Percentiles rank a stretch among this genome's conserved stretches.
phyloP scores from a whole-genome alignment of 2,888 invertebrate genomes.

The Hirtodrosophila alboralis region DNA sequence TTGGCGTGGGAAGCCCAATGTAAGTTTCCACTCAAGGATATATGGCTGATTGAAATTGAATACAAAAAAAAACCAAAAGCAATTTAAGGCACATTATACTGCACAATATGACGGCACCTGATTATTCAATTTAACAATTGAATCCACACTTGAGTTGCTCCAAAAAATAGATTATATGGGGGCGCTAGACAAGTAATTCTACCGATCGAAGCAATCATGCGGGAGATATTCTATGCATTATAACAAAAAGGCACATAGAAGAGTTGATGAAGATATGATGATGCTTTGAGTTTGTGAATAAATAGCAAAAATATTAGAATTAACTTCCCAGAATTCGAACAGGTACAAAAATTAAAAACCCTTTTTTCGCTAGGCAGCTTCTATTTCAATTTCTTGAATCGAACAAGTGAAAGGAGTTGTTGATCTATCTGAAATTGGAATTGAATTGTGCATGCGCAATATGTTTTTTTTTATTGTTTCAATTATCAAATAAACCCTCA shows the following conservation, averaged over 20 bases:
- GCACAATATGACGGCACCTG: slow-evolving; percentile 64
- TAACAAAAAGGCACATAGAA: slow-evolving; percentile 26
- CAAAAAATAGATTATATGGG: slow-evolving; percentile 28
- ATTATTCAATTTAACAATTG: slow-evolving; percentile 63
- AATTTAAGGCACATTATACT: slow-evolving; percentile 55
- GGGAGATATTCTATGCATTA: slow-evolving; percentile 51
- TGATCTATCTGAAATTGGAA: slow-evolving; percentile 47
- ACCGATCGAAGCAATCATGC: slow-evolving; percentile 49
- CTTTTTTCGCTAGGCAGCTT: slow-evolving; percentile 24
- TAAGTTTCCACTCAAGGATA: slow-evolving; percentile 62
- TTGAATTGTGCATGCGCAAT: slow-evolving; percentile 58
- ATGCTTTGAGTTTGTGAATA: slow-evolving; percentile 44
- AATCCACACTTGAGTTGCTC: slow-evolving; percentile 35
- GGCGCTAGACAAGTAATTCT: slow-evolving; percentile 52
- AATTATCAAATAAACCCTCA: slow-evolving; percentile 63
- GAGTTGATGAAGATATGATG: background rate
- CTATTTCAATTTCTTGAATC: slow-evolving; percentile 44
- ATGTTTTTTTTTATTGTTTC: slow-evolving; percentile 68
- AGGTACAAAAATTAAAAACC: slow-evolving; percentile 34
- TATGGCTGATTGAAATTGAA: slow-evolving; percentile 73
- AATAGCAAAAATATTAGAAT: slow-evolving; percentile 58
- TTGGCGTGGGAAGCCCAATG: slow-evolving; percentile 59
- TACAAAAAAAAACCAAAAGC: slow-evolving; percentile 44
- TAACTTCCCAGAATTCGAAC: slow-evolving; percentile 69
- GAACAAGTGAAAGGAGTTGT: slow-evolving; percentile 58